A percentile compares a stretch with the other conserved stretches of the same genome.
phyloP scores from a whole-genome alignment of 2,113 vertebrate species.

The Eudyptes chrysolophus region DNA sequence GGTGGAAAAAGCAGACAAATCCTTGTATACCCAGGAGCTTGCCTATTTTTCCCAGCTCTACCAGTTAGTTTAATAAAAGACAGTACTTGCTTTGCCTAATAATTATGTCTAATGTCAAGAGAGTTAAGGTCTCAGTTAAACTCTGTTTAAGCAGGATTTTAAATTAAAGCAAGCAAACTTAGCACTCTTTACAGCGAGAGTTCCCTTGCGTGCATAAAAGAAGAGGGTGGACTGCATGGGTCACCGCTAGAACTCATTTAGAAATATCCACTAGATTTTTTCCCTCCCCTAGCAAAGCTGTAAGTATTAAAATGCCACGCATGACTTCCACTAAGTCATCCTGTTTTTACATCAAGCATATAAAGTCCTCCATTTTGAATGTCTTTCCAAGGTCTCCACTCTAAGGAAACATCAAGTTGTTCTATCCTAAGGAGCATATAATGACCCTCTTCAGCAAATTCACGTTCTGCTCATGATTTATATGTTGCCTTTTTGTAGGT shows the following conservation, averaged over 20 bases:
- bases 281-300: background rate
- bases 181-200: background rate
- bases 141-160: conserved; percentile 33
- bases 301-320: background rate
- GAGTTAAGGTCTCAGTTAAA: conserved; percentile 26
- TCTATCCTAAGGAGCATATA: background rate
- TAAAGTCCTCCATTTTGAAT: background rate
- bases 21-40: background rate
- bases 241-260: background rate
- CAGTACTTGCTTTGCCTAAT: background rate
- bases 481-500: background rate
- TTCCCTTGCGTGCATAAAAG: background rate
- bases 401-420: background rate
- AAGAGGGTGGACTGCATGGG: background rate
- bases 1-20: background rate
- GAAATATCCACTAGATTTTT: background rate
- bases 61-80: conserved; percentile 18
- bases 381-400: background rate
- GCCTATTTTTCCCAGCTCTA: background rate
- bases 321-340: background rate
- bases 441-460: background rate
- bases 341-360: background rate
- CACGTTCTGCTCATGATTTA: background rate
- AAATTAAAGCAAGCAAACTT: conserved; percentile 30
- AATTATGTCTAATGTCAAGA: conserved; percentile 40